Evolutionary conservation across 2,113 vertebrate genomes (phyloP), one percentile per base, ranked within the genome.

Genomic region (Cyanocitta stelleri): DNA sequence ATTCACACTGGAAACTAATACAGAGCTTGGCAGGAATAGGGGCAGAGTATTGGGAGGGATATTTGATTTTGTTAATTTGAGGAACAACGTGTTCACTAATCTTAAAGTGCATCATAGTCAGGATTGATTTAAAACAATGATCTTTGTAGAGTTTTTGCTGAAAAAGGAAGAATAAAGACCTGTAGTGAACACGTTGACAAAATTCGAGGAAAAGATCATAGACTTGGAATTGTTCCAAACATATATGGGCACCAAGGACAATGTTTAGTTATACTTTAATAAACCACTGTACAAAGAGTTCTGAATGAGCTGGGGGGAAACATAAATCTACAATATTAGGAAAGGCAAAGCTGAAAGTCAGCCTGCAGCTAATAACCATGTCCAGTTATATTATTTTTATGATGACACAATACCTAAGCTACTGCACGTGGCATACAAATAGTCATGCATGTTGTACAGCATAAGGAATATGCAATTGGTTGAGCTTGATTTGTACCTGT

Each of bases 241-340:
- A 97, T 75, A 83, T 74, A 87, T 79, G 93, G 93, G 77, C 86
- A 95, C 49, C 93, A 97, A 98, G 98, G 97, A 98, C 98, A 98
- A 97, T 97, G 96, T 98, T 98, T 98, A 97, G 96, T 97, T 98
- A 97, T 97, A 97, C 98, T 98, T 99, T 98, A 99, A 98, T 98
- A 98, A 98, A 98, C 97, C 95, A 93, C 92, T 96, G 98, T 96
- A 98, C 98, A 98, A 96, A 97, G 95, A 95, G 86, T 98, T 98
- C 98, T 95, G 97, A 96, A 98, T 95, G 97, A 98, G 98, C 97
- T 96, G 48, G 68, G 87, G 81, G 96, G 85, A 97, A 98, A 98
- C 97, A 97, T 96, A 98, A 98, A 92, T 73, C 95, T 97, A 96
- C 97, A 97, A 93, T 96, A 92, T 96, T 87, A 92, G 93, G 81